Evolutionary conservation across 2,888 invertebrate genomes (phyloP), one percentile per base, ranked within the genome.

Genomic region (Archaeoteleia sp.): DNA sequence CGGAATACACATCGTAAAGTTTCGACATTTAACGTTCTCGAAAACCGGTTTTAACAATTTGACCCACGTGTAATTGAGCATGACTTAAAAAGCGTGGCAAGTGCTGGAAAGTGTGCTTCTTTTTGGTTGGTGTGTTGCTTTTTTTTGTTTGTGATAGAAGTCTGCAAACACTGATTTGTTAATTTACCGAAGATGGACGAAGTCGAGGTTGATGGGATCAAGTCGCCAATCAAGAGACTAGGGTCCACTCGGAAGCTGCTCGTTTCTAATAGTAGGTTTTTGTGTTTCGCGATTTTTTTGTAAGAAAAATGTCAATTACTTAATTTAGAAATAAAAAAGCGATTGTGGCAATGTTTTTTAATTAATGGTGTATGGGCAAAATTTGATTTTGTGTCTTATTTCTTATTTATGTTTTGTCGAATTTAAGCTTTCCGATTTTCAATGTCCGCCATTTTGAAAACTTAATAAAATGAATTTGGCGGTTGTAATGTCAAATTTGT

Each of bases 161-260:
- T n/a, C n/a, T n/a, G n/a, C n/a, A n/a, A 30, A 42, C 23, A 17
- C 40, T 32, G 14, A n/a, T n/a, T n/a, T n/a, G 7, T 14, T 9
- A 39, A 5, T 12, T 15, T 6, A 23, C 20, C 14, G 17, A 86
- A 85, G 81, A 90, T 92, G 89, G 92, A 92, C 86, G 93, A 93
- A 82, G 91, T 91, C 80, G 93, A 92, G 78, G 87, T 89, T 83
- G 92, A 92, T 86, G 86, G 84, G 42, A 88, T 91, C 72, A 92
- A 92, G 81, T 93, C 93, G 74, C 93, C 93, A 42, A 93, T 93
- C 87, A 91, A 91, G 85, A 88, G 93, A 66, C 89, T 93, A 71
- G 93, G 93, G 79, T 93, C 93, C 71, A 93, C 93, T 51, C 89
- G 93, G 82, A 93, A 93, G 86, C 88, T 93, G 71, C 89, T 93